Conservation (phyloP, 2,113 vertebrate species). For the Prietella phreatophila region DNA sequence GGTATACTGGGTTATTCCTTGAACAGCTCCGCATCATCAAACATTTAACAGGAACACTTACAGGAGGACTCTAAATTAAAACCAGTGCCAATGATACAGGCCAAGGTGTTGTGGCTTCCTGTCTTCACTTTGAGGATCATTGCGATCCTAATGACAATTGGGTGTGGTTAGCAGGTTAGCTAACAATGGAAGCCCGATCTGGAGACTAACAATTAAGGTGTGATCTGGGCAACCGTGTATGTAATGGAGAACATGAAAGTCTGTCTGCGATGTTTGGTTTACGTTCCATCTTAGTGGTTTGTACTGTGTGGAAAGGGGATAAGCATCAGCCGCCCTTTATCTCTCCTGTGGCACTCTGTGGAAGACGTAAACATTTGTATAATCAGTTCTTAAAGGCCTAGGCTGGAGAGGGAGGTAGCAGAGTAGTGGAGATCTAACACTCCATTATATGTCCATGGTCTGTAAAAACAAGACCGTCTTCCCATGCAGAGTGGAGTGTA, state of each 20-base stretch:
- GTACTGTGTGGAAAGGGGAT: slow-evolving; percentile 70
- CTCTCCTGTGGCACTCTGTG: slow-evolving; percentile 69
- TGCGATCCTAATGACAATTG: slow-evolving; percentile 7
- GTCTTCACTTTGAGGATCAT: background rate
- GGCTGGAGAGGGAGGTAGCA: slow-evolving; percentile 52
- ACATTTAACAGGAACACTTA: slow-evolving; percentile 26
- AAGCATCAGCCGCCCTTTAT: slow-evolving; percentile 75
- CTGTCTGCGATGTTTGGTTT: slow-evolving; percentile 68
- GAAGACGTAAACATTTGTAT: slow-evolving; percentile 74
- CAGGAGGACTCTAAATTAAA: slow-evolving; percentile 25
- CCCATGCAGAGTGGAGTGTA: background rate
- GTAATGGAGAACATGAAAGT: slow-evolving; percentile 73
- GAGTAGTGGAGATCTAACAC: slow-evolving; percentile 40
- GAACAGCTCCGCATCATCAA: slow-evolving; percentile 18
- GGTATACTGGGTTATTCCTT: background rate
- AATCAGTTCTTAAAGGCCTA: slow-evolving; percentile 63
- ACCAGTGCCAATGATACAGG: background rate
- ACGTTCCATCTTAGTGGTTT: slow-evolving; percentile 74
- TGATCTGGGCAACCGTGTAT: slow-evolving; percentile 59
- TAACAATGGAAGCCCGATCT: slow-evolving; percentile 50
- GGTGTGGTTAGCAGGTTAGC: slow-evolving; percentile 19
- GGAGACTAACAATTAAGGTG: slow-evolving; percentile 56
- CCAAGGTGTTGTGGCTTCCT: background rate
- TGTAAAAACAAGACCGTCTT: slow-evolving; percentile 8
- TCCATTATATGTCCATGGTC: slow-evolving; percentile 29